Percentiles rank a stretch among this genome's conserved stretches.
phyloP scores from a whole-genome alignment of 2,113 vertebrate genomes.

The Oreochromis tanganicae region DNA sequence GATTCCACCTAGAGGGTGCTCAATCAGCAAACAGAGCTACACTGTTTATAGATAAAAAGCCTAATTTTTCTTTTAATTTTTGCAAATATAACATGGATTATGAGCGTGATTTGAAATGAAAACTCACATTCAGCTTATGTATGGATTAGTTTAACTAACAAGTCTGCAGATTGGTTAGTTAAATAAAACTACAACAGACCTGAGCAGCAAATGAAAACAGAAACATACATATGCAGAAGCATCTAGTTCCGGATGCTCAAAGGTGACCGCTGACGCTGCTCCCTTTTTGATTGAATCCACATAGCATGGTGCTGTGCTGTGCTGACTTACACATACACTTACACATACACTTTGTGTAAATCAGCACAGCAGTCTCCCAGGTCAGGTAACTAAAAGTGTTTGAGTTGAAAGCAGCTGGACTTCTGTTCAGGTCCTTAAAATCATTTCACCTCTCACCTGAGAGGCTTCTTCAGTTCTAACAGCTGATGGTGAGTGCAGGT shows the following conservation, averaged over 20 bases:
- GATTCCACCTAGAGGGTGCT: background rate
- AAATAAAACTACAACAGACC: background rate
- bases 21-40: background rate
- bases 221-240: background rate
- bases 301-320: background rate
- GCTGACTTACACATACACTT: background rate
- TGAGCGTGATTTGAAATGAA: background rate
- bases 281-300: background rate
- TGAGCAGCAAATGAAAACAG: background rate
- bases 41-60: background rate
- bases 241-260: background rate
- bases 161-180: background rate
- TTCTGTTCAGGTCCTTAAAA: background rate
- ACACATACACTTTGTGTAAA: background rate
- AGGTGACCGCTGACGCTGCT: background rate
- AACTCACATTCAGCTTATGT: background rate
- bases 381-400: background rate
- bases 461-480: background rate
- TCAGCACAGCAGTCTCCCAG: background rate
- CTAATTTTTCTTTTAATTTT: background rate
- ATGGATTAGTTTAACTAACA: background rate
- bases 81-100: background rate
- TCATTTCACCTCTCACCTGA: background rate
- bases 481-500: background rate
- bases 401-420: background rate